Evolutionary conservation across 2,797 vertebrate genomes (phyloP).

Genomic region (Mionectes olivaceus): DNA sequence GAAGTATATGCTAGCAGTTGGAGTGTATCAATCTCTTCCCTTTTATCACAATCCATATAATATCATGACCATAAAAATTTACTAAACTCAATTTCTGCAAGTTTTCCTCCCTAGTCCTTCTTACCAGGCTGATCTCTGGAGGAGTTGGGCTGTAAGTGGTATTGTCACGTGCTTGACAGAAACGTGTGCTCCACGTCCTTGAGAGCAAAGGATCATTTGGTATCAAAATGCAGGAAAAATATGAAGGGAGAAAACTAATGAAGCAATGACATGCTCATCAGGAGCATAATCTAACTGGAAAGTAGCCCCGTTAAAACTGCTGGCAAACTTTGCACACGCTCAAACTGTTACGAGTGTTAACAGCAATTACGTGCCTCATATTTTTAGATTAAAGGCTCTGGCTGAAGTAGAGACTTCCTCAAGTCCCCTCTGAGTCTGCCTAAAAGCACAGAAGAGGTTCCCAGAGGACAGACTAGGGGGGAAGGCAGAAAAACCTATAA

Average conservation of each 20-base stretch:
- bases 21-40: constrained; percentile 1
- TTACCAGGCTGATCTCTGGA: neutral
- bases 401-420: neutral
- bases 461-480: rapidly evolving
- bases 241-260: constrained; percentile 42
- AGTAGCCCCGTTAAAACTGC: constrained; percentile 1
- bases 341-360: neutral
- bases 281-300: neutral
- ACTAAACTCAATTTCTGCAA: neutral
- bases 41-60: neutral
- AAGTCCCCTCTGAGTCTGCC: neutral
- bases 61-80: neutral
- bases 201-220: constrained; percentile 18
- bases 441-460: neutral
- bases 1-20: neutral
- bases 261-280: constrained; percentile 26
- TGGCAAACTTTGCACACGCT: neutral
- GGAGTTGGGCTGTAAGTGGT: neutral
- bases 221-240: constrained; percentile 25
- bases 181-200: neutral
- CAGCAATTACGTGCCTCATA: neutral
- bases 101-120: neutral
- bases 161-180: neutral
- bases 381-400: neutral
- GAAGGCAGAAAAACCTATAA: neutral